phyloP scores from a whole-genome alignment of 2,888 invertebrate species.

The Pseudococcus longispinus region DNA sequence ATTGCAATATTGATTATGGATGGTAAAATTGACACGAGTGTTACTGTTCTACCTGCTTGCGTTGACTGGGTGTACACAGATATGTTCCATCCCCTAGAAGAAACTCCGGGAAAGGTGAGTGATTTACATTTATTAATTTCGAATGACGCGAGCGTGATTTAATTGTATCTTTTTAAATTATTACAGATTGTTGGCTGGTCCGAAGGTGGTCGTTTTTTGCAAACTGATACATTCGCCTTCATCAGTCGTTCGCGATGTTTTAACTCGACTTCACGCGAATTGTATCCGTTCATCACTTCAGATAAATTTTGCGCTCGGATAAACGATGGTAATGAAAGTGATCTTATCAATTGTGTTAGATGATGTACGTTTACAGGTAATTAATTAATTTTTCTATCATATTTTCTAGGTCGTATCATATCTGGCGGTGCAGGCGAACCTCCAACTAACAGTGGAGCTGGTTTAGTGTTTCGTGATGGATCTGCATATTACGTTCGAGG shows the following conservation, averaged over 20 bases:
- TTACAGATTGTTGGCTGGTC: conserved; percentile 1
- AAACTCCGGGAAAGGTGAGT: background rate
- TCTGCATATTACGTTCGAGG: background rate
- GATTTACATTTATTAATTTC: background rate
- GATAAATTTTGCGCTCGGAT: conserved; percentile 22
- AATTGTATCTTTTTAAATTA: background rate
- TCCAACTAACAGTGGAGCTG: background rate
- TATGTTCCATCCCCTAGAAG: background rate
- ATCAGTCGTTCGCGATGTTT: conserved; percentile 9
- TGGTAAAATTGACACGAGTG: background rate
- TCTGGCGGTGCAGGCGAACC: background rate
- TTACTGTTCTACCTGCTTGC: background rate
- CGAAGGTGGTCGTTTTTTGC: background rate
- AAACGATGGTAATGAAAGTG: conserved; percentile 13
- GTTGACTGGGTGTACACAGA: background rate
- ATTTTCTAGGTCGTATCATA: background rate
- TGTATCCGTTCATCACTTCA: background rate
- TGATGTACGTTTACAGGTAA: background rate
- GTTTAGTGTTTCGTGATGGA: background rate
- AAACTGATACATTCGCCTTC: background rate
- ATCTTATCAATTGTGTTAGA: background rate
- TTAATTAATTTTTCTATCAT: background rate
- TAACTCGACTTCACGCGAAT: background rate
- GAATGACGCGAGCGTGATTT: too few species aligned
- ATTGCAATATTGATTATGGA: background rate